Evolutionary conservation across 2,888 invertebrate species (phyloP).

Genomic region (Artemia sinica): DNA sequence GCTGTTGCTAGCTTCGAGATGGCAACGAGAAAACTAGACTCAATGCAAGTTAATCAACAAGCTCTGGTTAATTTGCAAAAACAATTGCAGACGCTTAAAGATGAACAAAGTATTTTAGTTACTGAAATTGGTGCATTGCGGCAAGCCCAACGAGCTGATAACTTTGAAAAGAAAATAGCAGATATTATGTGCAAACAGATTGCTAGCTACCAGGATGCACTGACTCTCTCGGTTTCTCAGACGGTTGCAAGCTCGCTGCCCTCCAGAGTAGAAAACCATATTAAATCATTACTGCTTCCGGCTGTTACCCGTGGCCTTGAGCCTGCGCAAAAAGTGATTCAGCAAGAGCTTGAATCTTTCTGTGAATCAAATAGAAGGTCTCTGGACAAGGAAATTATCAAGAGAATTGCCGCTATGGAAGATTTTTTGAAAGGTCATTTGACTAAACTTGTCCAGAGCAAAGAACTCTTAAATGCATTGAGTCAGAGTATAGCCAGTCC

Average conservation of each 20-base stretch:
- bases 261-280: conserved; percentile 39
- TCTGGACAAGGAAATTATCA: conserved; percentile 26
- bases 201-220: conserved; percentile 32
- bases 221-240: conserved; percentile 40
- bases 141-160: not conserved
- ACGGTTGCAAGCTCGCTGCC: conserved; percentile 37
- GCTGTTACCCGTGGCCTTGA: conserved; percentile 14
- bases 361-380: conserved; percentile 35
- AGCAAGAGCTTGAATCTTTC: conserved; percentile 23
- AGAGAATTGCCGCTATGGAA: conserved; percentile 15
- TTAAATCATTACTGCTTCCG: conserved; percentile 38
- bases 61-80: conserved; percentile 5
- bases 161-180: conserved; percentile 1
- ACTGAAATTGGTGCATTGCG: conserved; percentile 5
- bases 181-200: conserved; percentile 3
- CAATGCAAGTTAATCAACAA: not conserved
- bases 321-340: conserved; percentile 8
- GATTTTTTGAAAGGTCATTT: conserved; percentile 42
- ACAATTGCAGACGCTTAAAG: not conserved
- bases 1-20: not conserved
- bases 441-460: conserved; percentile 55
- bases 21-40: conserved; percentile 1
- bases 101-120: not conserved
- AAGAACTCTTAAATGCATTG: conserved; percentile 57
- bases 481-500: conserved; percentile 48